These are phyloP conservation scores for Porites cylindrica DNA, from an alignment of 92 coral and sea anemone genomes.

Conservation along the genomic window DNA sequence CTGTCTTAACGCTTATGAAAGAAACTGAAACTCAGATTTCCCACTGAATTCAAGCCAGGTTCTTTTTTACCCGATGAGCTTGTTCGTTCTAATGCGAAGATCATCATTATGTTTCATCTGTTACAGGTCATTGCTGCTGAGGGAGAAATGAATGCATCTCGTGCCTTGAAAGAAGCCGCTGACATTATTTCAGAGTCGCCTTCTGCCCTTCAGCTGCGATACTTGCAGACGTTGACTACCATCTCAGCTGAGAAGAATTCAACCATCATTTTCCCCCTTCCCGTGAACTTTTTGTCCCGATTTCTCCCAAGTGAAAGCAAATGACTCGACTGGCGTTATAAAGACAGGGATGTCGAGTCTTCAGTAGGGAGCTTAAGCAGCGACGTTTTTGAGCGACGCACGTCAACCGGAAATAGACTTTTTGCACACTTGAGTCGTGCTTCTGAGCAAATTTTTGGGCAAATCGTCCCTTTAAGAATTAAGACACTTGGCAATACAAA, in stretches of 20 bases:
- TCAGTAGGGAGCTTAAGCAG: too few relatives aligned
- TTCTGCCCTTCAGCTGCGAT: conserved; percentile 92
- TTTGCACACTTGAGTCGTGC: too few relatives aligned
- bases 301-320: conserved; percentile 69
- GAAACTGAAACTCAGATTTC: too few relatives aligned
- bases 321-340: conserved; percentile 48
- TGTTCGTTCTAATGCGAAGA: too few relatives aligned
- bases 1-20: too few relatives aligned
- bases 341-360: background rate
- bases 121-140: conserved; percentile 94
- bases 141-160: conserved; percentile 97
- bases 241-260: conserved; percentile 97
- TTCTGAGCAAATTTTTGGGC: too few relatives aligned
- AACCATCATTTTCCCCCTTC: conserved; percentile 93
- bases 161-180: conserved; percentile 94
- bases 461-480: too few relatives aligned
- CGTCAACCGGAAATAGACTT: too few relatives aligned
- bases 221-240: conserved; percentile 88
- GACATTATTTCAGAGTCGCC: conserved; percentile 92
- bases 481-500: too few relatives aligned
- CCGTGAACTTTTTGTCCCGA: conserved; percentile 82
- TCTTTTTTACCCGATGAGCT: too few relatives aligned
- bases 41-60: background rate
- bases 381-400: too few relatives aligned
- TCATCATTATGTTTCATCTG: background rate